phyloP scores from a whole-genome alignment of 1,140 invertebrate genomes.

The Periplaneta americana region DNA sequence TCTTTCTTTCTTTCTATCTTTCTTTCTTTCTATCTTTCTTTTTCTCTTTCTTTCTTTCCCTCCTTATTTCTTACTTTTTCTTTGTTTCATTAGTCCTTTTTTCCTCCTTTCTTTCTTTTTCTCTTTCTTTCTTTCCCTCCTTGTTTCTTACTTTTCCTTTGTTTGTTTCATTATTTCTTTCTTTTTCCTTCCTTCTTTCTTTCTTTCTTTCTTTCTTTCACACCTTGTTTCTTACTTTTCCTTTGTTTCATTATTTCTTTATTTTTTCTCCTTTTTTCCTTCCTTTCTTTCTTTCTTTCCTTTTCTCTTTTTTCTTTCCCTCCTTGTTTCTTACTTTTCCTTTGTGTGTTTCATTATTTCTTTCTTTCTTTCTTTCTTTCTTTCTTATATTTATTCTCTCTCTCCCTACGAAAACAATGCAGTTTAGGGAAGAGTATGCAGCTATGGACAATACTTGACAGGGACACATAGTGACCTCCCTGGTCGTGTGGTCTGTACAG shows the following conservation, averaged over 20 bases:
- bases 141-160: not conserved
- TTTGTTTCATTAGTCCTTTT: not conserved
- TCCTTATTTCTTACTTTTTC: too few relatives aligned
- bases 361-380: not conserved
- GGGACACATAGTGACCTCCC: too few relatives aligned
- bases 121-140: not conserved
- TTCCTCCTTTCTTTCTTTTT: not conserved
- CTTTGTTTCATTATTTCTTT: not conserved
- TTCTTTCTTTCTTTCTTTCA: not conserved
- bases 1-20: not conserved
- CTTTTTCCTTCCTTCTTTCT: not conserved
- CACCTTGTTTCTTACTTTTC: not conserved
- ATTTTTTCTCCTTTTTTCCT: not conserved
- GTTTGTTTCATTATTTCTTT: not conserved
- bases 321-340: too few relatives aligned
- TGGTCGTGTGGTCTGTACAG: too few relatives aligned
- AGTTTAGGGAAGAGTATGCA: too few relatives aligned
- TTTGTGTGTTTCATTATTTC: not conserved
- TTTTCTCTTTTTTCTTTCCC: too few relatives aligned
- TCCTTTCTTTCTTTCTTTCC: not conserved
- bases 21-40: not conserved
- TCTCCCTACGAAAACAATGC: not conserved
- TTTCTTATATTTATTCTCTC: not conserved
- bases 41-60: not conserved
- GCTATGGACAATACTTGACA: too few relatives aligned